Conservation (phyloP, 2,888 invertebrate genomes). For the Prenolepis imparis region DNA sequence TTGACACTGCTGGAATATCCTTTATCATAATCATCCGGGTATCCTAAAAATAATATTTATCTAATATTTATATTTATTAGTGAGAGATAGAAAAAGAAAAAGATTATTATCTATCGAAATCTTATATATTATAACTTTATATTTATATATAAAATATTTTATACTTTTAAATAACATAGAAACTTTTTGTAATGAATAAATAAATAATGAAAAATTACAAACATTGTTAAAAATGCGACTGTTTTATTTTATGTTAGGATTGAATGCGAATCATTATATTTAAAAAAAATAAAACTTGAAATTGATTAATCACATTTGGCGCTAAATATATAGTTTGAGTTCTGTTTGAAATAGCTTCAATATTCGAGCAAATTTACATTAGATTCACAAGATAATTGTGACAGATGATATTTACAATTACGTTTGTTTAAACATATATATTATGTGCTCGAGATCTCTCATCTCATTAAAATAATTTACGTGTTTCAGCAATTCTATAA, state of each 20-base stretch:
- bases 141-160: neutral
- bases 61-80: neutral
- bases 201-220: neutral
- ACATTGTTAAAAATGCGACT: neutral
- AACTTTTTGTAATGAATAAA: neutral
- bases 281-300: neutral
- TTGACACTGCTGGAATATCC: constrained; percentile 76
- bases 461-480: constrained; percentile 3
- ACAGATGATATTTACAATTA: neutral
- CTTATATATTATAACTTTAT: neutral
- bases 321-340: neutral
- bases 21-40: constrained; percentile 82
- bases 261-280: neutral
- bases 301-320: neutral
- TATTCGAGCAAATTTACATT: constrained; percentile 3
- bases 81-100: neutral
- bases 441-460: neutral
- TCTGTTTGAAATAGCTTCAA: neutral
- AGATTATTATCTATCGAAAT: neutral
- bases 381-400: neutral
- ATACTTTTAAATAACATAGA: neutral
- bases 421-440: neutral
- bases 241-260: neutral
- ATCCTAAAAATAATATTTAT: constrained; percentile 73
- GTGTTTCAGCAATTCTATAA: constrained; percentile 10